Evolutionary conservation across 1,140 invertebrate species (phyloP).

Genomic region (Andrena cerasifolii): DNA sequence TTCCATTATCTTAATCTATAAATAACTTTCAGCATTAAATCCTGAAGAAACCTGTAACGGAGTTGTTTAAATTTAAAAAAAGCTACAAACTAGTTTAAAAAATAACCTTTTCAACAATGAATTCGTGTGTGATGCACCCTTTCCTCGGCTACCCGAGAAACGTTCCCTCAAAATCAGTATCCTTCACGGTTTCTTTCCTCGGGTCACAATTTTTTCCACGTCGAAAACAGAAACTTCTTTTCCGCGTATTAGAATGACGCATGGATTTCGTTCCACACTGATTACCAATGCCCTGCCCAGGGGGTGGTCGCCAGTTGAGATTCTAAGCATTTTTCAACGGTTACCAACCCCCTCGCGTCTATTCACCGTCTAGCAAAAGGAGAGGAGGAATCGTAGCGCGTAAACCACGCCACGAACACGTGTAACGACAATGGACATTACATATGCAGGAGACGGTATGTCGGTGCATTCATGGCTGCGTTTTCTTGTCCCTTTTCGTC

Average conservation of each 20-base stretch:
- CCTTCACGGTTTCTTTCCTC: not conserved
- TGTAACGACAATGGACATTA: conserved; percentile 72
- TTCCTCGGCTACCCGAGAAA: too few species aligned
- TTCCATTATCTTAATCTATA: too few species aligned
- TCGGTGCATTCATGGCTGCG: conserved; percentile 47
- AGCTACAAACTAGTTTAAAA: too few species aligned
- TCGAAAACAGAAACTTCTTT: too few species aligned
- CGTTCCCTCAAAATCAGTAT: too few species aligned
- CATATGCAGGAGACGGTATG: conserved; percentile 72
- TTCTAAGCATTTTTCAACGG: conserved; percentile 1
- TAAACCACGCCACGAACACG: conserved; percentile 55
- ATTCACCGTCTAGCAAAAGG: not conserved
- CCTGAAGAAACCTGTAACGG: too few species aligned
- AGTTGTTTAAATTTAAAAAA: too few species aligned
- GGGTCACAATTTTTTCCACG: not conserved
- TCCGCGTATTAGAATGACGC: not conserved
- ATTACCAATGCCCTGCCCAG: not conserved
- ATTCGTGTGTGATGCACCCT: too few species aligned
- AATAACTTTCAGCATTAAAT: too few species aligned
- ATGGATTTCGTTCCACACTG: not conserved
- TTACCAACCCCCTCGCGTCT: not conserved
- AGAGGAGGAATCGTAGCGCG: not conserved
- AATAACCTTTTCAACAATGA: too few species aligned
- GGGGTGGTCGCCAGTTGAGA: not conserved
- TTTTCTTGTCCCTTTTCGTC: conserved; percentile 21